Evolutionary conservation across 2,113 vertebrate genomes (phyloP).

Genomic region (Corynorhinus townsendii): DNA sequence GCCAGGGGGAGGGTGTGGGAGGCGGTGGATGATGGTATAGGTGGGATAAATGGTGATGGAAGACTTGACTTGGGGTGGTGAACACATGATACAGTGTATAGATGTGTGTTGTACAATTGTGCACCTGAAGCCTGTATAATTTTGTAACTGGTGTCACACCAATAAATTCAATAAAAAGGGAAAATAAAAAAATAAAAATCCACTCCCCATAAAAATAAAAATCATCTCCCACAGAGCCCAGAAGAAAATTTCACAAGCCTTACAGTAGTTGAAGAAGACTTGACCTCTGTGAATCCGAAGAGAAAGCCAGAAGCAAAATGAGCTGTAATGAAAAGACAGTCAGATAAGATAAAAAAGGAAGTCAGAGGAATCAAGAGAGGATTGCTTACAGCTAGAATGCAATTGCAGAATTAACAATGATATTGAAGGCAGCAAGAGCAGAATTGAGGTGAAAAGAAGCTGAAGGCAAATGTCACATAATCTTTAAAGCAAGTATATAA

Average conservation of each 20-base stretch:
- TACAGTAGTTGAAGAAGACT: not conserved
- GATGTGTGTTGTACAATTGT: not conserved
- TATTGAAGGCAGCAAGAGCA: not conserved
- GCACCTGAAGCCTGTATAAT: not conserved
- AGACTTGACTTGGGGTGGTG: not conserved
- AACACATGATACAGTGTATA: not conserved
- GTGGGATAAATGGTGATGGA: not conserved
- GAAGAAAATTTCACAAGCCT: not conserved
- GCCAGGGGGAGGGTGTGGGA: too few species aligned
- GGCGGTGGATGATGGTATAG: not conserved
- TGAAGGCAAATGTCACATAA: not conserved
- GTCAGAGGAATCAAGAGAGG: not conserved
- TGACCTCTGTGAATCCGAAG: not conserved
- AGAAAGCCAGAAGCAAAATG: not conserved
- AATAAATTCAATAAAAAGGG: not conserved
- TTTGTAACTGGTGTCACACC: not conserved
- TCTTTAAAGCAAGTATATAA: not conserved
- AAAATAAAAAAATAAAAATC: not conserved
- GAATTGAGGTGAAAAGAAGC: not conserved
- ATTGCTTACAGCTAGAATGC: not conserved
- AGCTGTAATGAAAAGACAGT: not conserved
- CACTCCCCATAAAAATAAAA: not conserved
- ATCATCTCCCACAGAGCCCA: not conserved
- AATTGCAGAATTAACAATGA: not conserved
- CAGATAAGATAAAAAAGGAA: conserved; percentile 20